These are phyloP conservation scores for Phasia obesa DNA, from an alignment of 2,888 invertebrate species.

Conservation along the genomic window DNA sequence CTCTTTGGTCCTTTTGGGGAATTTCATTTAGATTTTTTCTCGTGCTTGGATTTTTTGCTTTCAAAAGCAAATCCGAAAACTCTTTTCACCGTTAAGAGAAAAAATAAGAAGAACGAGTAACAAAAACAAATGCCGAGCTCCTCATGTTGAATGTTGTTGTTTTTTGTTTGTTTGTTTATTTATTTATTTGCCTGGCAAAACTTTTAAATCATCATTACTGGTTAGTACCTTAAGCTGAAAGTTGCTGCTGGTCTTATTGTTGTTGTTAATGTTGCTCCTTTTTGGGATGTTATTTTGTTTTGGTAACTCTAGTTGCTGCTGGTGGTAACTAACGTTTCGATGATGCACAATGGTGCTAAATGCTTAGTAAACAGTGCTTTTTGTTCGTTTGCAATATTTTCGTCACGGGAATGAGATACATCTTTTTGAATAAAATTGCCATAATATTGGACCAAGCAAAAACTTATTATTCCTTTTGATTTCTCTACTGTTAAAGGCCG, in stretches of 20 bases:
- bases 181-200: slow-evolving; percentile 56
- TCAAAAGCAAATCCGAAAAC: slow-evolving; percentile 45
- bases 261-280: slow-evolving; percentile 19
- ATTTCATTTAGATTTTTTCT: slow-evolving; percentile 45
- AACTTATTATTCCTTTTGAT: too few relatives aligned
- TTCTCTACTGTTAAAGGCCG: too few relatives aligned
- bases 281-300: slow-evolving; percentile 22
- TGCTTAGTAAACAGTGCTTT: too few relatives aligned
- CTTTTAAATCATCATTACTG: slow-evolving; percentile 60
- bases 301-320: slow-evolving; percentile 11
- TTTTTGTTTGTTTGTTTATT: slow-evolving; percentile 45
- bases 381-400: too few relatives aligned
- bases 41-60: slow-evolving; percentile 29
- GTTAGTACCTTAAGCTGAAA: slow-evolving; percentile 11
- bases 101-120: not conserved
- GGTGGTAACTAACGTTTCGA: not conserved
- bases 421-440: too few relatives aligned
- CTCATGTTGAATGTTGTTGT: slow-evolving; percentile 39
- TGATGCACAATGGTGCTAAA: slow-evolving; percentile 1
- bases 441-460: too few relatives aligned
- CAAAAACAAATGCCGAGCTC: slow-evolving; percentile 9
- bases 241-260: slow-evolving; percentile 20
- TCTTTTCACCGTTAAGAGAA: slow-evolving; percentile 10
- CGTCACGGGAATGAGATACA: too few relatives aligned
- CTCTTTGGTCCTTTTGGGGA: slow-evolving; percentile 37